Evolutionary conservation across 2,113 vertebrate species (phyloP), one percentile per base, ranked within the genome.

Genomic region (Chlorodrepanis virens): DNA sequence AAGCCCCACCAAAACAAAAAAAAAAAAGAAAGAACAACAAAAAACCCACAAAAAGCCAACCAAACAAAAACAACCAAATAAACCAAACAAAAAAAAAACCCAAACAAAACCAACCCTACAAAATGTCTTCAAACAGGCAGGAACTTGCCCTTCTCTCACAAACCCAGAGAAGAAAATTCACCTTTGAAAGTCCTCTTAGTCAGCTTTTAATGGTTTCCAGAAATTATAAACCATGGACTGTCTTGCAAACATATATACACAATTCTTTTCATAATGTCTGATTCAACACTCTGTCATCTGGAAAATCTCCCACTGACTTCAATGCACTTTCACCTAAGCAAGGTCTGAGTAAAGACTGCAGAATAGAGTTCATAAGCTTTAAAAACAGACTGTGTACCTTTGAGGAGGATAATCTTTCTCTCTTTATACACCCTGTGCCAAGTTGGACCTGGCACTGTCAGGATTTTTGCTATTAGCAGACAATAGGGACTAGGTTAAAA

Each of bases 401-500:
- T 90, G 94, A 96, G 82, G 75, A 69, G 80, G 63, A 88, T 94
- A 75, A 63, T 86, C 93, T 91, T 97, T 94, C 88, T 88, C 64
- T 89, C 65, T 45, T 50, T 49, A 31, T 52, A 39, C 50, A 89
- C 33, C n/a, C 91, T 54, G 68, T 96, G 96, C 95, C 94, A 97
- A 97, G 90, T n/a, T 93, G 65, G 88, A 80, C 65, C 83, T 96
- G 90, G 93, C 96, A 95, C 65, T 70, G 74, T 93, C 96, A 95
- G 84, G 85, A 83, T 96, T 95, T 96, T 96, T 96, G 84, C 95
- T 96, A 85, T 97, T 97, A 97, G 81, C 89, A 95, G 90, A 96
- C 96, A 96, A 93, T 95, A 89, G 93, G 72, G 89, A 97, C 90
- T 77, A 96, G 47, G 92, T 96, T 96, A 83, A 94, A 94, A 97